Base-by-base conservation (phyloP, 1,140 invertebrate species). In the Drosophila prosaltans region DNA sequence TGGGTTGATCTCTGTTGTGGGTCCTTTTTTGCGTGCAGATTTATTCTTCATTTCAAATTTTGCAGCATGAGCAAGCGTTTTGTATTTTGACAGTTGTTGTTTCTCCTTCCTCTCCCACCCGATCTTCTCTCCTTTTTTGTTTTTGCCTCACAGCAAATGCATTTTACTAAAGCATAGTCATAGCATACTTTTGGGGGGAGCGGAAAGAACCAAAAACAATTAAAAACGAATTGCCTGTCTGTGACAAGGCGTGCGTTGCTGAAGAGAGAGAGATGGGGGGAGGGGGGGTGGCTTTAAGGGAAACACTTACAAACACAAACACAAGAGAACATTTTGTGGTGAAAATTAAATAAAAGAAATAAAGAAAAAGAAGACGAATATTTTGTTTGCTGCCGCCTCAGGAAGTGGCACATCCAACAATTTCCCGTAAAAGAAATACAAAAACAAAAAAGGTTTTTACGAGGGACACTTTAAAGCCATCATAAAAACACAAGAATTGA, bases 21-120 rank as follows among this genome's bases (percentile, higher is more conserved):
- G 67, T 72, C 58, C 54, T 7, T 36, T 30, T 68, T 36, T 45
- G 67, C 45, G 16, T 51, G 21, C 80, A 81, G 82, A 86, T 88
- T 82, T 74, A 70, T 83, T 88, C 74, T 80, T 69, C 83, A 80
- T 86, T 74, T 76, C 60, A 69, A 80, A 80, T 83, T 74, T 67
- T 77, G 76, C 77, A 64, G 70, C 66, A 88, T 88, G 84, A 88
- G 80, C 51, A 59, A 67, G 80, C 84, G 69, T 81, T 89, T 36
- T 83, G 74, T 89, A 88, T 88, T 88, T 88, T 89, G 84, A 89
- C 84, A 88, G 84, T 84, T 88, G 83, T 65, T 43, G 66, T 51
- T 51, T 8, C 45, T 26, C n/a, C 1, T 3, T 3, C 45, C 45
- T 48, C 45, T 1, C 2, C 63, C 59, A 51, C 39, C 51, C 62